Evolutionary conservation across 2,888 invertebrate genomes (phyloP), one percentile per base, ranked within the genome.

Genomic region (Limnephilus auricula): DNA sequence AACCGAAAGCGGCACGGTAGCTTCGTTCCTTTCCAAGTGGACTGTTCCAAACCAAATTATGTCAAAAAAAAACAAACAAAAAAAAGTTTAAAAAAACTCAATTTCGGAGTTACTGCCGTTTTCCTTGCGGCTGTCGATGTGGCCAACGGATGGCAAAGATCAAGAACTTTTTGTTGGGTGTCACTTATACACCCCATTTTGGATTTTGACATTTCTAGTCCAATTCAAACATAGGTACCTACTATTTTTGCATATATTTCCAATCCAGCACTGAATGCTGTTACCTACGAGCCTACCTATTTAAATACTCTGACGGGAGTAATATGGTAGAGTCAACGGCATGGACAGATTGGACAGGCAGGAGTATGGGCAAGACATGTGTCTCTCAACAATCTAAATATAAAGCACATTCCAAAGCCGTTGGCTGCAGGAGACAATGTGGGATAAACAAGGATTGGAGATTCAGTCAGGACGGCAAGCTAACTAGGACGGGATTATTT

Each of bases 361-460:
- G 1, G 85, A 45, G 37, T 37, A 15, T 25, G 45, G n/a, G 32
- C 84, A 84, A 84, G 86, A 90, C 90, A 92, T 89, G 84, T 80
- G 89, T 89, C 92, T 92, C 80, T 90, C 89, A 86, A 89, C 92
- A 84, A 78, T 92, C 90, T 92, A 92, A 88, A 92, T 90, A 83
- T 91, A 50, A 79, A 90, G 50, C 87, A 83, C 90, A 92, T 89
- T 92, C 86, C 89, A 82, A 83, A 79, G 85, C 86, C 80, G 82
- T 50, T 87, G 34, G 83, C 89, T 65, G 79, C 86, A 85, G 50
- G 86, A 89, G 90, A 91, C 91, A 87, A 87, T 87, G 83, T 32
- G 25, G 32, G 34, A 32, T 40, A 40, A 12, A 40, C 40, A 40
- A 82, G 82, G 79, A 31, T 31, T 79, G 34, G 82, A 82, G 82